phyloP scores from a whole-genome alignment of 2,888 invertebrate genomes.

The Proisotoma minuta region DNA sequence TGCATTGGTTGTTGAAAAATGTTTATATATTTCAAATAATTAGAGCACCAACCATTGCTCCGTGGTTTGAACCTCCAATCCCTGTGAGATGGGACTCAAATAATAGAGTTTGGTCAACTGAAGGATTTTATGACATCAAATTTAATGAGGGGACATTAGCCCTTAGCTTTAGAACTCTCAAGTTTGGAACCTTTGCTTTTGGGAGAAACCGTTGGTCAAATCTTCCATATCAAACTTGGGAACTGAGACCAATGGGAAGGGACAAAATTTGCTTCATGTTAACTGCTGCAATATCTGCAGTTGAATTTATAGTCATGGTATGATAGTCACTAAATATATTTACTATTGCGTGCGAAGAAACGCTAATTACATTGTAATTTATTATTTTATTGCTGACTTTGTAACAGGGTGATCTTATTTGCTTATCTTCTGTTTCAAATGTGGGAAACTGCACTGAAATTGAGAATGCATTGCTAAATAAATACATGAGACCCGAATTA shows the following conservation, averaged over 20 bases:
- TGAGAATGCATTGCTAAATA: constrained; percentile 55
- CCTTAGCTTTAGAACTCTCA: constrained; percentile 63
- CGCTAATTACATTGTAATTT: constrained; percentile 17
- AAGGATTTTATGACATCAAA: constrained; percentile 70
- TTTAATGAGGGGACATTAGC: constrained; percentile 71
- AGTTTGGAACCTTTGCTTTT: constrained; percentile 67
- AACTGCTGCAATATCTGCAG: constrained; percentile 39
- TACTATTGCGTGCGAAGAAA: background rate
- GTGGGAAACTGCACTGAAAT: constrained; percentile 61
- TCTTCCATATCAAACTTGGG: constrained; percentile 82
- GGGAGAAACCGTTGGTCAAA: constrained; percentile 71
- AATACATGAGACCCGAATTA: constrained; percentile 59
- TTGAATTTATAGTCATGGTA: constrained; percentile 41
- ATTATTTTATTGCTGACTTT: background rate
- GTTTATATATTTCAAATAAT: too few species aligned
- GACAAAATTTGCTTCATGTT: constrained; percentile 37
- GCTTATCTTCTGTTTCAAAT: constrained; percentile 57
- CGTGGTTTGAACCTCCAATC: constrained; percentile 75
- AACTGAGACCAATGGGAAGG: constrained; percentile 62
- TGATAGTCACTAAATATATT: background rate
- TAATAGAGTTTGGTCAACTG: constrained; percentile 62
- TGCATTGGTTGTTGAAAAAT: background rate
- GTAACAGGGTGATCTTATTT: constrained; percentile 52
- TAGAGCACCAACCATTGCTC: constrained; percentile 64
- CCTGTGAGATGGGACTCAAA: constrained; percentile 64